phyloP scores from a whole-genome alignment of 2,888 invertebrate genomes.

The Rhimphoctona megacephalus region DNA sequence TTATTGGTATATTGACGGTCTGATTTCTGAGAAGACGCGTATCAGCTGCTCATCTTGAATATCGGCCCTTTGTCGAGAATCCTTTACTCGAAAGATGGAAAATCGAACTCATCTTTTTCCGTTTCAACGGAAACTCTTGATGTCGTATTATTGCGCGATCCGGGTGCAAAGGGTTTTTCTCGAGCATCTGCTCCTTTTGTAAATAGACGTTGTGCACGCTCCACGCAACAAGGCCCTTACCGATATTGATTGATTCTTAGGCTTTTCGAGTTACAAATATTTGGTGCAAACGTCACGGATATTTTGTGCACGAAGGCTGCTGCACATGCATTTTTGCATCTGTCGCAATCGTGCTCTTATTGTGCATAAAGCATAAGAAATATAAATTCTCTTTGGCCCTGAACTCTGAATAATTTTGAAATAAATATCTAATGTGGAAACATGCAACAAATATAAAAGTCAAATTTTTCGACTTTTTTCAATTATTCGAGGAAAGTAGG shows the following conservation, averaged over 20 bases:
- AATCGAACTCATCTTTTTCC: constrained; percentile 21
- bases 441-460: too few species aligned
- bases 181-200: constrained; percentile 55
- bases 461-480: not conserved
- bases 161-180: constrained; percentile 47
- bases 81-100: constrained; percentile 30
- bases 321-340: constrained; percentile 72
- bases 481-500: not conserved
- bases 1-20: not conserved
- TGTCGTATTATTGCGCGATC: constrained; percentile 59
- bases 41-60: constrained; percentile 9
- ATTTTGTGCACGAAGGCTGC: too few species aligned
- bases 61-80: constrained; percentile 11
- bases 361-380: not conserved
- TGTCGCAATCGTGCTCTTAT: constrained; percentile 48
- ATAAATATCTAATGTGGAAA: not conserved
- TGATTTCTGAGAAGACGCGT: not conserved
- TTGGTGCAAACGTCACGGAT: constrained; percentile 29
- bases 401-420: not conserved
- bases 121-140: constrained; percentile 22
- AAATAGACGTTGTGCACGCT: not conserved
- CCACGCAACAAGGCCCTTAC: constrained; percentile 11
- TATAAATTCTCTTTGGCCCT: not conserved
- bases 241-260: not conserved
- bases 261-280: constrained; percentile 10